A percentile compares a stretch with the other conserved stretches of the same genome.
phyloP scores from a whole-genome alignment of 2,113 vertebrate species.

The Festucalex cinctus region DNA sequence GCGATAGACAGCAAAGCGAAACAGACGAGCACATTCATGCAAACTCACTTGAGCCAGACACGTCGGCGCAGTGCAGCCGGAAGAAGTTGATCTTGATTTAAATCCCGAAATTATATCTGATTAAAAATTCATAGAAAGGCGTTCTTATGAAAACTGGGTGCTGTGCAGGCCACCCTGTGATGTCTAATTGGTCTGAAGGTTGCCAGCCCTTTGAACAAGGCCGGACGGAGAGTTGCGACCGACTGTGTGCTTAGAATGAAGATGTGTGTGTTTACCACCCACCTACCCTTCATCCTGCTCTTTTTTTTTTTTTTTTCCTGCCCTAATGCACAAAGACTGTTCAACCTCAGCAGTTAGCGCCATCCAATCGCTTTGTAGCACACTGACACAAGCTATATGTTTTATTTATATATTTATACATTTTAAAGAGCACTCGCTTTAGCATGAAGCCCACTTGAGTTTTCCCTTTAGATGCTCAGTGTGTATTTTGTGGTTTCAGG shows the following conservation, averaged over 20 bases:
- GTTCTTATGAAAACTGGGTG: slow-evolving; percentile 67
- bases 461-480: slow-evolving; percentile 19
- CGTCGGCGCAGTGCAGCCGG: slow-evolving; percentile 58
- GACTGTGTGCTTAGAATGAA: slow-evolving; percentile 60
- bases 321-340: slow-evolving; percentile 10
- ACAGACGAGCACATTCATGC: slow-evolving; percentile 58
- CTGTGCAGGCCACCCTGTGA: slow-evolving; percentile 69
- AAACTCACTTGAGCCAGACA: slow-evolving; percentile 51
- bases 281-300: slow-evolving; percentile 33
- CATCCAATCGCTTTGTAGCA: neutral
- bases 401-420: slow-evolving; percentile 1
- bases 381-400: slow-evolving; percentile 5
- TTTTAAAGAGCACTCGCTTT: slow-evolving; percentile 17
- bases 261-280: slow-evolving; percentile 66
- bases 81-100: slow-evolving; percentile 77
- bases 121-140: slow-evolving; percentile 72
- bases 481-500: slow-evolving; percentile 18
- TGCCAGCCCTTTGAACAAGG: slow-evolving; percentile 75
- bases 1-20: slow-evolving; percentile 26
- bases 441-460: slow-evolving; percentile 28
- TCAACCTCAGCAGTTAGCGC: slow-evolving; percentile 15
- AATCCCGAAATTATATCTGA: slow-evolving; percentile 75
- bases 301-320: neutral
- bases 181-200: slow-evolving; percentile 76
- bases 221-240: slow-evolving; percentile 54